Conservation (phyloP, 2,888 invertebrate genomes). For the Acanthococcus lagerstroemiae region DNA sequence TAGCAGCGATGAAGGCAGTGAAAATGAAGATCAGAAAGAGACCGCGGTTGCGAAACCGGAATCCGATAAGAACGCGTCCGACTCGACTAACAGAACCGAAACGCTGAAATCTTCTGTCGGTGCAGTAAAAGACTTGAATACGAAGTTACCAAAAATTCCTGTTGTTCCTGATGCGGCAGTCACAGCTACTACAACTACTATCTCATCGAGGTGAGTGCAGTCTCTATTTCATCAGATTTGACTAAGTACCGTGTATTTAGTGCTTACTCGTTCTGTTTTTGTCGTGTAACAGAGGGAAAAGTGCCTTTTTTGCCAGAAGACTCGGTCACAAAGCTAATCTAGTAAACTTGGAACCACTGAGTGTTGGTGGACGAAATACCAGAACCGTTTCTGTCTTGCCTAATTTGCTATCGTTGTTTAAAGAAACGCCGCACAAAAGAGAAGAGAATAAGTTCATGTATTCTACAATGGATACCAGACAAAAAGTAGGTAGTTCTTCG, state of each 20-base stretch:
- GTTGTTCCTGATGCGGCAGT: not conserved
- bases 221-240: too few species aligned
- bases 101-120: not conserved
- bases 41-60: not conserved
- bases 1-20: slow-evolving; percentile 3
- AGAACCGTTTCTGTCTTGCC: slow-evolving; percentile 11
- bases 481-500: slow-evolving; percentile 28
- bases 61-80: not conserved
- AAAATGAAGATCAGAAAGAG: slow-evolving; percentile 6
- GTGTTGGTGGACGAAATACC: slow-evolving; percentile 23
- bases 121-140: too few species aligned
- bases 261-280: not conserved
- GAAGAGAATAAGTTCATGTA: slow-evolving; percentile 33
- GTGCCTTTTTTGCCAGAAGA: slow-evolving; percentile 19
- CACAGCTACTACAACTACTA: not conserved
- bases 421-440: not conserved
- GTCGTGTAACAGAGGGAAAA: slow-evolving; percentile 19
- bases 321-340: not conserved
- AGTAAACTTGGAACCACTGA: slow-evolving; percentile 12
- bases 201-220: not conserved
- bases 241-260: not conserved
- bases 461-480: slow-evolving; percentile 37
- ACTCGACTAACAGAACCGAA: not conserved
- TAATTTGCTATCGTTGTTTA: not conserved
- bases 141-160: slow-evolving; percentile 10